Conservation (phyloP, 2,113 vertebrate species). For the Jaculus jaculus region DNA sequence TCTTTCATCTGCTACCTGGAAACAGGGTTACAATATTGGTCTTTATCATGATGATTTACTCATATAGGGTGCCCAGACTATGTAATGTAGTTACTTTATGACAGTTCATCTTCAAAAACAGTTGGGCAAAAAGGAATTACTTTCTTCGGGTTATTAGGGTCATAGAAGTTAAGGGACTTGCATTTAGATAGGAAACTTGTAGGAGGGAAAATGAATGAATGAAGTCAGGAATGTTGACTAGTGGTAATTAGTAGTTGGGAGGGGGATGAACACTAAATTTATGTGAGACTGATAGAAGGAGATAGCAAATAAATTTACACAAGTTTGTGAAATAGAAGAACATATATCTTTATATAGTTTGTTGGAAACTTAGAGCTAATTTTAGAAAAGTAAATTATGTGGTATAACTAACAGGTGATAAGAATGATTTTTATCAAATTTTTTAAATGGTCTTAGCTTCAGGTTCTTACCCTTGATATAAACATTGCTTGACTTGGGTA, state of each 20-base stretch:
- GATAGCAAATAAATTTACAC: neutral
- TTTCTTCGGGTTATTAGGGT: neutral
- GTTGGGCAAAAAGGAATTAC: neutral
- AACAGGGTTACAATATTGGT: neutral
- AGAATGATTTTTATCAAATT: neutral
- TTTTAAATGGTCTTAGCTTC: neutral
- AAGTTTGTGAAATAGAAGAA: neutral
- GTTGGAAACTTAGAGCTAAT: neutral
- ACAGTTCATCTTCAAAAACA: neutral
- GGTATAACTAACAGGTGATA: neutral
- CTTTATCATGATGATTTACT: conserved; percentile 26
- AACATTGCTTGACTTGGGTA: neutral
- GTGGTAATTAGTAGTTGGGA: neutral
- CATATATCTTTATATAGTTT: neutral
- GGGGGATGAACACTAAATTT: neutral
- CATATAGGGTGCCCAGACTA: neutral
- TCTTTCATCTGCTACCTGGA: neutral
- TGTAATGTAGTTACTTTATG: neutral
- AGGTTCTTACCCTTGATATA: neutral
- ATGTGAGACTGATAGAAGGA: neutral
- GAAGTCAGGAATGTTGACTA: neutral
- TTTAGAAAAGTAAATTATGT: neutral
- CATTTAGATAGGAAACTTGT: neutral
- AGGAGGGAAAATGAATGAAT: neutral
- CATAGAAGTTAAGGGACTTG: neutral